phyloP scores from a whole-genome alignment of 1,140 invertebrate genomes.

The Lordiphosa clarofinis region DNA sequence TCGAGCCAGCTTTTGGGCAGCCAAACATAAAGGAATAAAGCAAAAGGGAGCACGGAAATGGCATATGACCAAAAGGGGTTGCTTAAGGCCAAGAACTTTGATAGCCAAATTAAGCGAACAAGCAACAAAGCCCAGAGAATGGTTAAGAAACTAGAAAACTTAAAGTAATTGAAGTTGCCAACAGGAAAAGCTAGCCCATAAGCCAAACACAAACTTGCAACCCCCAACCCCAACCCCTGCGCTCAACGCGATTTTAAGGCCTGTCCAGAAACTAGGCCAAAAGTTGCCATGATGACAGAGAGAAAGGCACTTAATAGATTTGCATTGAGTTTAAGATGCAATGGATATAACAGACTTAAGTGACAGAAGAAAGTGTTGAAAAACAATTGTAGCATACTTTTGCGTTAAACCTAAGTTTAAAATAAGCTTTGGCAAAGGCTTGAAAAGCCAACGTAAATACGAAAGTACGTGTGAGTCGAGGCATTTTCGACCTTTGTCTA shows the following conservation, averaged over 20 bases:
- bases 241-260: slow-evolving; percentile 6
- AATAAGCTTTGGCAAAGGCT: too few species aligned
- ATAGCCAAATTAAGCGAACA: slow-evolving; percentile 42
- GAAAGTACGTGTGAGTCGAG: too few species aligned
- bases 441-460: too few species aligned
- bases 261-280: slow-evolving; percentile 11
- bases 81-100: slow-evolving; percentile 25
- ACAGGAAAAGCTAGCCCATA: slow-evolving; percentile 15
- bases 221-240: not conserved
- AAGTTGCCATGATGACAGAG: not conserved
- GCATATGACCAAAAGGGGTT: slow-evolving; percentile 5
- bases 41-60: not conserved
- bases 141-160: slow-evolving; percentile 8
- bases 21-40: too few species aligned
- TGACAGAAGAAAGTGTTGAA: too few species aligned
- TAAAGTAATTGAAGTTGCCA: slow-evolving; percentile 16
- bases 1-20: slow-evolving; percentile 7
- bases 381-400: too few species aligned
- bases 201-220: slow-evolving; percentile 4
- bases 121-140: slow-evolving; percentile 12
- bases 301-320: too few species aligned
- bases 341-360: too few species aligned
- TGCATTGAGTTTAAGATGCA: too few species aligned
- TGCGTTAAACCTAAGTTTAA: too few species aligned
- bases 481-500: too few species aligned